These are phyloP conservation scores for Neosilurus mollespiculum DNA, from an alignment of 2,797 vertebrate genomes.

Conservation along the genomic window DNA sequence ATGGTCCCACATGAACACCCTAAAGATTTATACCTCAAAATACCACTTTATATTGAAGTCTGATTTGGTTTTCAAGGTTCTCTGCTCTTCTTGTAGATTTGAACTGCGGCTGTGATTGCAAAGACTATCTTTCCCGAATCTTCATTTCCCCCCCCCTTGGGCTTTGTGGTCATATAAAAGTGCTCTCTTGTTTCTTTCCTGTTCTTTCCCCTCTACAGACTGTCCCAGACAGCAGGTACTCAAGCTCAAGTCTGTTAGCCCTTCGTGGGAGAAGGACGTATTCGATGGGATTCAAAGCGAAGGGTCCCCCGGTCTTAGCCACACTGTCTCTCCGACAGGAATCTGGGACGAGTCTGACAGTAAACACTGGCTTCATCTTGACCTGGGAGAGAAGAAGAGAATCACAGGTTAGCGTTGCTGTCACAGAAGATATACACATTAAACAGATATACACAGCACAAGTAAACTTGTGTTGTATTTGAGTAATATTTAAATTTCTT, in stretches of 20 bases:
- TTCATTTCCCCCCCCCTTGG: not conserved
- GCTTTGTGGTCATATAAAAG: not conserved
- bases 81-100: not conserved
- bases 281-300: conserved; percentile 61
- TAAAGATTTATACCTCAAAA: not conserved
- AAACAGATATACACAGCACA: too few species aligned
- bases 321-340: conserved; percentile 48
- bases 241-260: conserved; percentile 70
- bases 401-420: conserved; percentile 74
- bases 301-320: conserved; percentile 70
- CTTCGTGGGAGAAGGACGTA: conserved; percentile 68
- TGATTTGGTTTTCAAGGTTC: not conserved
- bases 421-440: not conserved
- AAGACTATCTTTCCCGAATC: not conserved
- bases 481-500: too few species aligned
- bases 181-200: not conserved
- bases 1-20: not conserved
- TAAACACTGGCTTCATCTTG: conserved; percentile 77
- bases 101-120: not conserved
- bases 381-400: conserved; percentile 80
- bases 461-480: too few species aligned
- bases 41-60: too few species aligned
- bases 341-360: conserved; percentile 69
- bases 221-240: conserved; percentile 71
- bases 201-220: conserved; percentile 56